Evolutionary conservation across 2,797 vertebrate species (phyloP).

Genomic region (Orientallactaga sibirica): DNA sequence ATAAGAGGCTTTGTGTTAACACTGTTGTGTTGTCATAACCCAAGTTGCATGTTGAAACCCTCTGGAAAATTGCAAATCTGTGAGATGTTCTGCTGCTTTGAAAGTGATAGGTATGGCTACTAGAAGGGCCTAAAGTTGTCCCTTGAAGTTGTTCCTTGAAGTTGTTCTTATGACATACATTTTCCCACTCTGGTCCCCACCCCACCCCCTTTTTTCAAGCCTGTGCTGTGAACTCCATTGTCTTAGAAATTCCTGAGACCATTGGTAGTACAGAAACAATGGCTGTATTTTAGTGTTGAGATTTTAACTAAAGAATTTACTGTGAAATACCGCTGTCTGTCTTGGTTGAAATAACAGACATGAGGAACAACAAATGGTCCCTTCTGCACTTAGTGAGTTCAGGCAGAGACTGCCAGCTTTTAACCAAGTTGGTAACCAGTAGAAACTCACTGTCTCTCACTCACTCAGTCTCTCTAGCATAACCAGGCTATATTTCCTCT

Average conservation of each 20-base stretch:
- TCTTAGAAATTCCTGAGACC: constrained; percentile 50
- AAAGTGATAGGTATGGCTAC: background rate
- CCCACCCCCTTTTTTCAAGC: background rate
- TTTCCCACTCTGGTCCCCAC: background rate
- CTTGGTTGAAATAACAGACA: constrained; percentile 47
- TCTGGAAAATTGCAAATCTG: constrained; percentile 45
- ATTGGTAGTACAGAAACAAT: constrained; percentile 11
- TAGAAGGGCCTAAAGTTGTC: background rate
- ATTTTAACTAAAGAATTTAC: constrained; percentile 50
- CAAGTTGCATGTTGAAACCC: constrained; percentile 23
- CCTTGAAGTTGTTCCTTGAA: background rate
- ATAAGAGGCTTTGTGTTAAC: constrained; percentile 75
- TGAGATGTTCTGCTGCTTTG: background rate
- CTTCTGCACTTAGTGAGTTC: background rate
- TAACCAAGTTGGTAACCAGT: background rate
- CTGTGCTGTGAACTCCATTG: constrained; percentile 24
- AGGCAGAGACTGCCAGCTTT: background rate
- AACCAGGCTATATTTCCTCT: constrained; percentile 35
- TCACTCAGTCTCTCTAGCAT: constrained; percentile 26
- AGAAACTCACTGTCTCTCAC: background rate
- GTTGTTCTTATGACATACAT: background rate
- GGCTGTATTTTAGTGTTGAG: constrained; percentile 21
- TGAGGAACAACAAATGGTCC: background rate
- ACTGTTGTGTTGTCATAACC: constrained; percentile 33
- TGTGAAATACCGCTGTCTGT: constrained; percentile 11